These are phyloP conservation scores for Typhlomys cinereus DNA, from an alignment of 2,113 vertebrate genomes.

Conservation along the genomic window DNA sequence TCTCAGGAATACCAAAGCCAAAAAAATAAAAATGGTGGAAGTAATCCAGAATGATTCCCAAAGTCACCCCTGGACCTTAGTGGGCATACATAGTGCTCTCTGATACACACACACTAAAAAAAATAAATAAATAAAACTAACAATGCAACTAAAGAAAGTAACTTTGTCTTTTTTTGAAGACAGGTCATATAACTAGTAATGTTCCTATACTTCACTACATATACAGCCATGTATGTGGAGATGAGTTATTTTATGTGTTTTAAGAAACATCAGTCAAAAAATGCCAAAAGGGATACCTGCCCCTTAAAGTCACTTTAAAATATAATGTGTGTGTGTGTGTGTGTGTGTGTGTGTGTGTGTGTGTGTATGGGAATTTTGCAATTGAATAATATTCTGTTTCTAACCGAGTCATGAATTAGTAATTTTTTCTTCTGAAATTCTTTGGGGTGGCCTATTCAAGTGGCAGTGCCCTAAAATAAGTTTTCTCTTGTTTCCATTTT, in stretches of 20 bases:
- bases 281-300: no score
- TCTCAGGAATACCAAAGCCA: no score
- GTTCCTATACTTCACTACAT: background rate
- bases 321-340: no score
- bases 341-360: no score
- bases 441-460: background rate
- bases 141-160: conserved; percentile 2
- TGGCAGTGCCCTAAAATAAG: background rate
- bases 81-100: no score
- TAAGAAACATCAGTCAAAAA: background rate
- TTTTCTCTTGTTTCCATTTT: background rate
- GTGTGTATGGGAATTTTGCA: no score
- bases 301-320: no score
- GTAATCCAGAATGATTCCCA: no score
- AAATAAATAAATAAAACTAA: background rate
- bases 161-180: conserved; percentile 3
- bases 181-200: conserved; percentile 10
- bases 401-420: background rate
- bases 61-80: no score
- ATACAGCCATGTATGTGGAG: background rate
- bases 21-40: no score
- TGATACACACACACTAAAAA: background rate
- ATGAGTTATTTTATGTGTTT: conserved; percentile 12
- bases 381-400: background rate
- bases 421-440: background rate